Evolutionary conservation across 2,113 vertebrate genomes (phyloP), one percentile per base, ranked within the genome.

Genomic region (Sinocyclocheilus grahami): DNA sequence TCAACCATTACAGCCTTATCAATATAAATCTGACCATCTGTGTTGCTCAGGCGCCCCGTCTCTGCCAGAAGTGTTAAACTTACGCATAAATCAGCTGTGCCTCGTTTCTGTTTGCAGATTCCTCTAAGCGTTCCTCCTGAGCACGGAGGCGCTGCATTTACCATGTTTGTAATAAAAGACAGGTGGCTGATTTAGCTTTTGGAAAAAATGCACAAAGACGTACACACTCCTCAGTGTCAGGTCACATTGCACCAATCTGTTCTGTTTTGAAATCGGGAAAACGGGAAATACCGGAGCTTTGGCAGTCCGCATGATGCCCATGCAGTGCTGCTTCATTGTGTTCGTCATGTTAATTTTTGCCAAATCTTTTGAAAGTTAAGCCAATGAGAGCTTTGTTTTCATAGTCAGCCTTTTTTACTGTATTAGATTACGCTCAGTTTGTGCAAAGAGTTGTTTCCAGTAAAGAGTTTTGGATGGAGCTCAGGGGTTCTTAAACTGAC

Each of bases 91-190:
- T 94, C 93, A 92, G 55, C 11, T 27, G 75, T 69, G 71, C 80
- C 85, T 91, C 77, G 60, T 90, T 76, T 91, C 91, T 90, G 89
- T 86, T 90, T 89, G 81, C 82, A n/a, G 89, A 89, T 78, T 80
- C 89, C 88, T 88, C 55, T 81, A 86, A 85, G 90, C 37, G 30
- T 33, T 65, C 33, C 65, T 75, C 67, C 55, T 69, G 63, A 86
- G 79, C 85, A 87, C 88, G 16, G 87, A 88, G 89, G 89, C 74
- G 71, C 89, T 89, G 85, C 86, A 84, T 86, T 89, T 89, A 87
- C 88, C 77, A 10, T 30, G 71, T 75, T 67, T 46, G 82, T 92
- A 92, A 93, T 93, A 93, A 91, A 93, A 93, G 88, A 91, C 93
- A 93, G 90, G 92, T 92, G 93, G 88, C 75, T 88, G 91, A 88